Conservation (phyloP, 2,113 vertebrate species). For the Eira barbara region DNA sequence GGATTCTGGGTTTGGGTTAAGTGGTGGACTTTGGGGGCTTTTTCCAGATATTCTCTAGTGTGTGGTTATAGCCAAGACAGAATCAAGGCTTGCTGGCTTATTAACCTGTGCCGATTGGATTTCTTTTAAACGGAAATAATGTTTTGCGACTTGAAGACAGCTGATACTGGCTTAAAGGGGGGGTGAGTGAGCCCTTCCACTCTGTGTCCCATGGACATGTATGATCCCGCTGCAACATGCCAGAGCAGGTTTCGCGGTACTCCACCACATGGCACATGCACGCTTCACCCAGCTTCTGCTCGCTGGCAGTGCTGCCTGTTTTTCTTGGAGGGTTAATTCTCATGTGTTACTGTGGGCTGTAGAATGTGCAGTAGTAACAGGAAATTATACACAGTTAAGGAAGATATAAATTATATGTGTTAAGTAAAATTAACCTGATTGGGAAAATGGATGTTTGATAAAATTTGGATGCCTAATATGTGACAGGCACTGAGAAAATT, state of each 20-base stretch:
- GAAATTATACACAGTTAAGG: background rate
- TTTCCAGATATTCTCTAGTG: background rate
- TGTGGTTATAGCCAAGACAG: background rate
- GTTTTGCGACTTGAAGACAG: background rate
- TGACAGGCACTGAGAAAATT: background rate
- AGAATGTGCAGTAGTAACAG: background rate
- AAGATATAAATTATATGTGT: background rate
- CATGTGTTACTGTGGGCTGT: background rate
- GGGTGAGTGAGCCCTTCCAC: background rate
- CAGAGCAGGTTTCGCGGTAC: background rate
- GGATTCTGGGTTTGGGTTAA: background rate
- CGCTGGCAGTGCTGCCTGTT: background rate
- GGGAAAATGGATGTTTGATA: background rate
- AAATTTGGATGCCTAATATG: background rate
- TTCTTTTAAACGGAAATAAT: background rate
- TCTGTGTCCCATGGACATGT: background rate
- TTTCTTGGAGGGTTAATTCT: background rate
- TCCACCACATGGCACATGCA: rapidly evolving
- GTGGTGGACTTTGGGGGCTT: background rate
- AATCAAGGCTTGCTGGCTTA: background rate
- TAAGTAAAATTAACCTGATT: background rate
- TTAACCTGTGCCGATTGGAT: background rate
- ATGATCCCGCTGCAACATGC: background rate
- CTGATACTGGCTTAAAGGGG: background rate
- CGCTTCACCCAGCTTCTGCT: background rate